Percentiles rank a stretch among this genome's conserved stretches.
phyloP scores from a whole-genome alignment of 2,888 invertebrate species.

The Machimus atricapillus region DNA sequence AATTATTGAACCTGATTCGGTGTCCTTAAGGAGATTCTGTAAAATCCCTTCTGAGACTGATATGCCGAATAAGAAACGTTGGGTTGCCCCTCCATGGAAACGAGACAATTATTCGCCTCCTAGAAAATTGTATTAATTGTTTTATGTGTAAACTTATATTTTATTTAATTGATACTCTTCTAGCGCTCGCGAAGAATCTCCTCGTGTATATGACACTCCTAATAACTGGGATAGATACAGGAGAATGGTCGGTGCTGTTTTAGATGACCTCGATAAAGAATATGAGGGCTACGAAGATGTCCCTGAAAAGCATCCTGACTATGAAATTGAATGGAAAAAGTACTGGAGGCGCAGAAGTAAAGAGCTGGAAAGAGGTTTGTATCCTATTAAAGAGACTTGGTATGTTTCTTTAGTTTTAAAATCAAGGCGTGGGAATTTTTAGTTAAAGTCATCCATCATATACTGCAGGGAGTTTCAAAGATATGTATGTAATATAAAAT shows the following conservation, averaged over 20 bases:
- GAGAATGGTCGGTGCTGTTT: slow-evolving; percentile 42
- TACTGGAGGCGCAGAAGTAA: slow-evolving; percentile 42
- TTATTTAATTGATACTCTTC: background rate
- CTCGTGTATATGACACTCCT: slow-evolving; percentile 22
- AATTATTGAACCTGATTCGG: slow-evolving; percentile 40
- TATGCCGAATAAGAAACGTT: background rate
- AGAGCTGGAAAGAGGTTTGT: slow-evolving; percentile 44
- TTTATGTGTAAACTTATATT: background rate
- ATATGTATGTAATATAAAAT: background rate
- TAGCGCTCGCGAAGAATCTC: background rate
- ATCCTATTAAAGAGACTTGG: background rate
- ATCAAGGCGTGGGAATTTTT: slow-evolving; percentile 26
- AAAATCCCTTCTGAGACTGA: background rate
- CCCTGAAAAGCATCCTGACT: slow-evolving; percentile 45
- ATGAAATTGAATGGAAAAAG: slow-evolving; percentile 45
- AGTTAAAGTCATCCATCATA: background rate
- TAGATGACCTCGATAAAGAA: slow-evolving; percentile 41
- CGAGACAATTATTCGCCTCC: background rate
- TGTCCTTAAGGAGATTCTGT: background rate
- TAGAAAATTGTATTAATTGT: slow-evolving; percentile 3
- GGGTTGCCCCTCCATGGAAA: background rate
- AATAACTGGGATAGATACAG: slow-evolving; percentile 44
- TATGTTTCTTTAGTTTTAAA: background rate
- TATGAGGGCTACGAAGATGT: slow-evolving; percentile 38
- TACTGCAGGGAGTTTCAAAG: background rate